phyloP scores from a whole-genome alignment of 2,113 vertebrate genomes.

The Otus sunia region DNA sequence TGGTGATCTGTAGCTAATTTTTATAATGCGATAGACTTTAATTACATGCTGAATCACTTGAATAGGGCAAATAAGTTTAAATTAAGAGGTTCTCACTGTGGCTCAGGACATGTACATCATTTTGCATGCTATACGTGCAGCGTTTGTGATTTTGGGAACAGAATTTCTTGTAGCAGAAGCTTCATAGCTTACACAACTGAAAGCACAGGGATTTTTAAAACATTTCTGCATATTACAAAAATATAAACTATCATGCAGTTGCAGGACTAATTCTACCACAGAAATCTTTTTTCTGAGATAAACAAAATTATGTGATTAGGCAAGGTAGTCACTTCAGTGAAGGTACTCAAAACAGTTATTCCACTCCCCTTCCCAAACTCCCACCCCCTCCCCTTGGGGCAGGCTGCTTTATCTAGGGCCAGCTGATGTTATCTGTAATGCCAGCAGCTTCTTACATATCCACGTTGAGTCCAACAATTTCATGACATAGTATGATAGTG shows the following conservation, averaged over 20 bases:
- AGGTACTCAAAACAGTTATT: not conserved
- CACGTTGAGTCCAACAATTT: not conserved
- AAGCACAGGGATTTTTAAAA: not conserved
- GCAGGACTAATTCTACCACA: not conserved
- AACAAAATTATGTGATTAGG: not conserved
- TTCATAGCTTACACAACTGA: not conserved
- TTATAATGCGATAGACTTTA: conserved; percentile 4
- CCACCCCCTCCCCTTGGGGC: not conserved
- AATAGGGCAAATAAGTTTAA: conserved; percentile 15
- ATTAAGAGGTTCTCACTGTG: conserved; percentile 34
- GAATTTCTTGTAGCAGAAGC: not conserved
- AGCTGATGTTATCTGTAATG: conserved; percentile 28
- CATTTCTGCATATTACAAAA: not conserved
- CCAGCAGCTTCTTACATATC: conserved; percentile 17
- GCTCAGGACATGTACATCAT: not conserved
- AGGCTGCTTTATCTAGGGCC: conserved; percentile 23
- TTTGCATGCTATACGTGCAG: not conserved
- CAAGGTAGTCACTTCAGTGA: not conserved
- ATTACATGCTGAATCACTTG: not conserved
- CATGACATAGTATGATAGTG: not conserved
- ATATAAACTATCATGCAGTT: not conserved
- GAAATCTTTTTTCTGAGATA: not conserved
- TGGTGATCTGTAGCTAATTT: conserved; percentile 26
- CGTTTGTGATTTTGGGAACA: not conserved
- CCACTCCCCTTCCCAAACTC: not conserved